Conservation (phyloP, 2,113 vertebrate species). For the Speoplatyrhinus poulsoni region DNA sequence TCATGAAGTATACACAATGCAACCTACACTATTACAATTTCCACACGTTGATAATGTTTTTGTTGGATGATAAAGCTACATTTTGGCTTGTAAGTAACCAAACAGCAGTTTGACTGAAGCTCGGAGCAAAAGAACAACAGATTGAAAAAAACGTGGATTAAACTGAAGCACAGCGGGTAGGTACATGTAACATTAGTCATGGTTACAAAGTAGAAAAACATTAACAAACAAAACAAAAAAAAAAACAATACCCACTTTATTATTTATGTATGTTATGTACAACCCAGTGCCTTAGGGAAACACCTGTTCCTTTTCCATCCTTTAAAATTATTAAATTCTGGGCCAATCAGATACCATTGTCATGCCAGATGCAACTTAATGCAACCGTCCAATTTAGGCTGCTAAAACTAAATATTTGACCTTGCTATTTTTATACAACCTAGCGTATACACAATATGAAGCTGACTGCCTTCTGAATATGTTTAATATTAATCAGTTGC, state of each 20-base stretch:
- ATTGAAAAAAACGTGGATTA: conserved; percentile 64
- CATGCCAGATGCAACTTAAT: conserved; percentile 30
- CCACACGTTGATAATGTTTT: conserved; percentile 83
- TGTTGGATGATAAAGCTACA: conserved; percentile 82
- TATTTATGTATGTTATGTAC: conserved; percentile 83
- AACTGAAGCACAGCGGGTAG: conserved; percentile 76
- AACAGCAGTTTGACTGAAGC: conserved; percentile 83
- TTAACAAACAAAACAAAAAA: conserved; percentile 78
- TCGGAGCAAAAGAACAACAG: conserved; percentile 62
- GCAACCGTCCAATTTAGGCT: conserved; percentile 19
- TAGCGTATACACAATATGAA: conserved; percentile 3
- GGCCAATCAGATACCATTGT: no score
- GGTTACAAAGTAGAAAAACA: conserved; percentile 85
- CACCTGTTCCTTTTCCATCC: conserved; percentile 48
- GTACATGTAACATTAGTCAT: conserved; percentile 84
- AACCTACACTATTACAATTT: conserved; percentile 91
- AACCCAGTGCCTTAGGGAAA: conserved; percentile 86
- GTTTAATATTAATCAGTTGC: conserved; percentile 7
- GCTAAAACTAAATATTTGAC: neutral
- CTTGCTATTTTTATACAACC: neutral
- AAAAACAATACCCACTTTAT: conserved; percentile 65
- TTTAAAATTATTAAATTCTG: conserved; percentile 63
- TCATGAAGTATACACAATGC: conserved; percentile 91
- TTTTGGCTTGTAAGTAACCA: conserved; percentile 85
- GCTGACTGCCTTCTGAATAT: neutral